A percentile compares a stretch with the other conserved stretches of the same genome.
These are phyloP conservation scores for Abscondita cerata DNA, from an alignment of 2,888 invertebrate species.

Conservation along the genomic window DNA sequence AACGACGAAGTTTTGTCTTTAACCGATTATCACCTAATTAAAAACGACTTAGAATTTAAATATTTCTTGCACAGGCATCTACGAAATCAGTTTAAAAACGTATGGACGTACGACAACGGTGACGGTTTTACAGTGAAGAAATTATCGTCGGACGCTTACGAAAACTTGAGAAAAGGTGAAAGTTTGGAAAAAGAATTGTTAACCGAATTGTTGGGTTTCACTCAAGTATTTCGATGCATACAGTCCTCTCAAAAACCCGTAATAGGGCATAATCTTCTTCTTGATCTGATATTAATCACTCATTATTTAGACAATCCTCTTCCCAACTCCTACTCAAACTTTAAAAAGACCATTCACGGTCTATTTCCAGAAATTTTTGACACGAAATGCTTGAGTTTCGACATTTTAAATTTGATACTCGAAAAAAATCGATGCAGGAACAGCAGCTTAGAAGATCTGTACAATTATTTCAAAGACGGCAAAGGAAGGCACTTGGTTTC, in stretches of 20 bases:
- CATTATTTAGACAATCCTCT: slow-evolving; percentile 75
- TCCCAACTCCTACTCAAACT: slow-evolving; percentile 68
- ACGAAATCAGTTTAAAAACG: slow-evolving; percentile 60
- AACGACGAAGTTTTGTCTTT: slow-evolving; percentile 47
- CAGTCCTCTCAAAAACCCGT: slow-evolving; percentile 69
- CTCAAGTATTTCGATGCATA: slow-evolving; percentile 70
- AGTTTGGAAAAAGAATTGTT: slow-evolving; percentile 62
- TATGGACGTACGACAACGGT: slow-evolving; percentile 51
- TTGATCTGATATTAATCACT: slow-evolving; percentile 74
- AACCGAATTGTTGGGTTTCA: slow-evolving; percentile 68
- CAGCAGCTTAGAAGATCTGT: slow-evolving; percentile 65
- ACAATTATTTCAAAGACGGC: slow-evolving; percentile 65
- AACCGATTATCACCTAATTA: slow-evolving; percentile 41
- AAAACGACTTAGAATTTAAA: slow-evolving; percentile 61
- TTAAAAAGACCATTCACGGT: slow-evolving; percentile 67
- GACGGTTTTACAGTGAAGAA: slow-evolving; percentile 55
- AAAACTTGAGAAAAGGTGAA: slow-evolving; percentile 49
- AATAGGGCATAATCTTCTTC: slow-evolving; percentile 76
- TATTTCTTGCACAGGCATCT: slow-evolving; percentile 69
- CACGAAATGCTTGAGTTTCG: slow-evolving; percentile 73
- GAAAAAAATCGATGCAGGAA: slow-evolving; percentile 62
- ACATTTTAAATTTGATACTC: slow-evolving; percentile 56
- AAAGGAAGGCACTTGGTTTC: slow-evolving; percentile 53
- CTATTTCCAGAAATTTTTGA: slow-evolving; percentile 76
- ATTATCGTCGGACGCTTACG: slow-evolving; percentile 50